These are phyloP conservation scores for Arctocebus calabarensis DNA, from an alignment of 2,797 vertebrate genomes.

Conservation along the genomic window DNA sequence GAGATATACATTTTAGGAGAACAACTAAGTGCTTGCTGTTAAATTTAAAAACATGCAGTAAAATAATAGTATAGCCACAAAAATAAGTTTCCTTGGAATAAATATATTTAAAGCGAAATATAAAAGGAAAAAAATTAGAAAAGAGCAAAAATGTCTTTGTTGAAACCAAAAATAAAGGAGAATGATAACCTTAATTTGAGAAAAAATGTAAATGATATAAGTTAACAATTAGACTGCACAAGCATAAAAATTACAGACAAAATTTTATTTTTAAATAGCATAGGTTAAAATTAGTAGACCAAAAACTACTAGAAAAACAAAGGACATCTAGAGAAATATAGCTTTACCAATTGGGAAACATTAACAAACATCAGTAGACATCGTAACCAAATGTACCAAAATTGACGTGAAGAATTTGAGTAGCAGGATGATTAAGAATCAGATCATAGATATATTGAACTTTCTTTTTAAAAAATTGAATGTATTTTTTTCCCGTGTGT, in stretches of 20 bases:
- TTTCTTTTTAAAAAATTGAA: conserved; percentile 19
- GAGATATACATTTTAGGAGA: background rate
- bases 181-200: background rate
- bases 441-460: background rate
- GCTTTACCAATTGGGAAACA: background rate
- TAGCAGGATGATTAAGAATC: background rate
- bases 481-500: background rate
- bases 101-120: background rate
- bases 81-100: background rate
- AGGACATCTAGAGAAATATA: background rate
- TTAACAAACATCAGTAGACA: background rate
- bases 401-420: background rate
- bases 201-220: background rate
- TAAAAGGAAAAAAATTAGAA: background rate
- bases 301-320: background rate
- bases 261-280: background rate
- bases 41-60: conserved; percentile 5
- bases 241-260: background rate
- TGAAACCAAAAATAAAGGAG: background rate
- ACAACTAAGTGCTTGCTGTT: background rate
- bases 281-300: background rate
- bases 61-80: background rate
- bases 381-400: background rate
- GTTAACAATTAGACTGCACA: background rate
- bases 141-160: background rate